Conservation (phyloP, 2,888 invertebrate genomes). For the Tipula confusa region DNA sequence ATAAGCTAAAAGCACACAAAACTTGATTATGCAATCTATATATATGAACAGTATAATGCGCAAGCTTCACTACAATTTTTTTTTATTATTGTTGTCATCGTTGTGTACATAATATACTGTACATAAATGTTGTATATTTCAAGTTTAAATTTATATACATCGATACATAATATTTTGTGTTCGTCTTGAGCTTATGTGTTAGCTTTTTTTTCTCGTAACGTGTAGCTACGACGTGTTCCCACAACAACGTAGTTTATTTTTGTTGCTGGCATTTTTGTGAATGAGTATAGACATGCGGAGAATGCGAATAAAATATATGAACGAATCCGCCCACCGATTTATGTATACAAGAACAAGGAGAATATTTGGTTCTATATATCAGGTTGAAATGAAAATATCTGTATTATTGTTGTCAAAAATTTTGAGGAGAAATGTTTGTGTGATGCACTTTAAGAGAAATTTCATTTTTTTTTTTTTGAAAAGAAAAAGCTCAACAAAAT, state of each 20-base stretch:
- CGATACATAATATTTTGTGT: neutral
- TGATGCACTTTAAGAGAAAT: too few species aligned
- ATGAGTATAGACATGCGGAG: neutral
- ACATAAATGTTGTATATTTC: neutral
- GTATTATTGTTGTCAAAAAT: neutral
- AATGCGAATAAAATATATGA: neutral
- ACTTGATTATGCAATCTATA: slow-evolving; percentile 4
- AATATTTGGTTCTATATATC: neutral
- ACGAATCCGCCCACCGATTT: neutral
- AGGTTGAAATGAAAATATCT: neutral
- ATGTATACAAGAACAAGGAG: neutral
- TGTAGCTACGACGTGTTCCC: slow-evolving; percentile 3
- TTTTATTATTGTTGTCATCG: too few species aligned
- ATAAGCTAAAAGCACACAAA: neutral
- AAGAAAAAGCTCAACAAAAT: neutral
- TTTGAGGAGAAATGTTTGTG: neutral
- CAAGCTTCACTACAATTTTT: neutral
- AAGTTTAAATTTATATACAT: slow-evolving; percentile 12
- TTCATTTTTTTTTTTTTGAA: too few species aligned
- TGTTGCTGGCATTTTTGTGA: neutral
- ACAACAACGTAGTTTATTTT: neutral
- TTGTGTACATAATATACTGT: neutral
- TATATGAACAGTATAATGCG: neutral
- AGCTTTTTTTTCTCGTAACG: neutral
- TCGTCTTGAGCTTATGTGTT: neutral